phyloP scores from a whole-genome alignment of 2,113 vertebrate species.

The Anseranas semipalmata region DNA sequence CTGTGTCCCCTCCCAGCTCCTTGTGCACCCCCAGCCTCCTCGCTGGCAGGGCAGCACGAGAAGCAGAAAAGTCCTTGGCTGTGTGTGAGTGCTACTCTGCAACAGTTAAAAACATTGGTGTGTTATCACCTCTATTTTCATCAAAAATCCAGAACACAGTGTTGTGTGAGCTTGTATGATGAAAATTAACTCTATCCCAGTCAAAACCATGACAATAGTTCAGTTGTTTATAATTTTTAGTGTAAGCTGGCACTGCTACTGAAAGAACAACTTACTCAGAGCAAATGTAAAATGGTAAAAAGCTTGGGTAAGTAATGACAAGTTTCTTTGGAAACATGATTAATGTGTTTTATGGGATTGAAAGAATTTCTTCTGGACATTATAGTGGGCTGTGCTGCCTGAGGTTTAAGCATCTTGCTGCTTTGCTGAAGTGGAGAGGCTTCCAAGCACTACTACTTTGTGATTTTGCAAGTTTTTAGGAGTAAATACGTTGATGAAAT shows the following conservation, averaged over 20 bases:
- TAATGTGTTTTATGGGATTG: neutral
- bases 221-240: neutral
- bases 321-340: neutral
- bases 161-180: too few relatives aligned
- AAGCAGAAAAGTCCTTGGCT: too few relatives aligned
- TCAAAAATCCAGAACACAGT: too few relatives aligned
- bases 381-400: neutral
- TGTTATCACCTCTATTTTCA: too few relatives aligned
- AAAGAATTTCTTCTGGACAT: neutral
- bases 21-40: too few relatives aligned
- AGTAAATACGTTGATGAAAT: neutral
- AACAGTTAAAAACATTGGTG: too few relatives aligned
- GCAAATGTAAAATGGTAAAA: neutral
- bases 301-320: neutral
- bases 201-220: neutral
- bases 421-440: neutral
- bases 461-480: neutral
- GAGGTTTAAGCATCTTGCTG: neutral
- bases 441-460: neutral
- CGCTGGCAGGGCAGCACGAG: too few relatives aligned
- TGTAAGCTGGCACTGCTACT: neutral
- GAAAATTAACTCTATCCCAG: too few relatives aligned
- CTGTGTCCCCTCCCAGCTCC: too few relatives aligned
- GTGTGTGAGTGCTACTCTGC: too few relatives aligned
- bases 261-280: neutral